Conservation (phyloP, 2,797 vertebrate species). For the Urosaurus nigricauda region DNA sequence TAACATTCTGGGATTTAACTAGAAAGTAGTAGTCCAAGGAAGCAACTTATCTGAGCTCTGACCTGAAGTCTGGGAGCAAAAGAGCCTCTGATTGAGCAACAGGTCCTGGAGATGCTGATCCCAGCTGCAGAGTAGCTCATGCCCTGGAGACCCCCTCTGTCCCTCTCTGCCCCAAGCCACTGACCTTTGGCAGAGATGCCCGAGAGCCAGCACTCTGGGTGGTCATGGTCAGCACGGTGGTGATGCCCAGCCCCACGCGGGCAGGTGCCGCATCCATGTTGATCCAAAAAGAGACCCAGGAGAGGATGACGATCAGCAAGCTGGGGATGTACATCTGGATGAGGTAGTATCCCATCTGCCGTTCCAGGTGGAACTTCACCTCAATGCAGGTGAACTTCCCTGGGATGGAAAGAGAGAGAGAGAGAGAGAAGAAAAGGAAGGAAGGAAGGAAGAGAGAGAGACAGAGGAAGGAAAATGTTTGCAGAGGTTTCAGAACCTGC, state of each 20-base stretch:
- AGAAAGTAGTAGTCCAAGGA: too few relatives aligned
- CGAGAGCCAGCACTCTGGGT: conserved; percentile 94
- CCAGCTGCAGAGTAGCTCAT: too few relatives aligned
- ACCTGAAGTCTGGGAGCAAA: too few relatives aligned
- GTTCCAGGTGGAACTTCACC: conserved; percentile 94
- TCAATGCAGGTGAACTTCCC: conserved; percentile 97
- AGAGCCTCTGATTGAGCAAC: too few relatives aligned
- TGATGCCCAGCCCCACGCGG: conserved; percentile 92
- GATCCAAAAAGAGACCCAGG: conserved; percentile 97
- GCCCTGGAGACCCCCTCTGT: too few relatives aligned
- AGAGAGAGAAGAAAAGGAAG: too few relatives aligned
- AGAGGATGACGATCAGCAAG: conserved; percentile 94
- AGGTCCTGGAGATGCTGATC: too few relatives aligned
- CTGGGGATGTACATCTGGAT: conserved; percentile 99
- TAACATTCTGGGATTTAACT: too few relatives aligned
- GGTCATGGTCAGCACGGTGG: conserved; percentile 95
- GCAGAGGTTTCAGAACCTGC: too few relatives aligned
- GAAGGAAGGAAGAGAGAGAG: too few relatives aligned
- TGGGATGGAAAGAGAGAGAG: conserved; percentile 51
- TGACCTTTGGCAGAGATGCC: conserved; percentile 94
- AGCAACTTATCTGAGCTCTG: too few relatives aligned
- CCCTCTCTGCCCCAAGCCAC: conserved; percentile 16
- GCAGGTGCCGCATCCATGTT: conserved; percentile 95
- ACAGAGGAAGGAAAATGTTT: not conserved
- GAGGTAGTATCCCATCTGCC: conserved; percentile 97